These are phyloP conservation scores for Drosophila recens DNA, from an alignment of 2,888 invertebrate species.

Conservation along the genomic window DNA sequence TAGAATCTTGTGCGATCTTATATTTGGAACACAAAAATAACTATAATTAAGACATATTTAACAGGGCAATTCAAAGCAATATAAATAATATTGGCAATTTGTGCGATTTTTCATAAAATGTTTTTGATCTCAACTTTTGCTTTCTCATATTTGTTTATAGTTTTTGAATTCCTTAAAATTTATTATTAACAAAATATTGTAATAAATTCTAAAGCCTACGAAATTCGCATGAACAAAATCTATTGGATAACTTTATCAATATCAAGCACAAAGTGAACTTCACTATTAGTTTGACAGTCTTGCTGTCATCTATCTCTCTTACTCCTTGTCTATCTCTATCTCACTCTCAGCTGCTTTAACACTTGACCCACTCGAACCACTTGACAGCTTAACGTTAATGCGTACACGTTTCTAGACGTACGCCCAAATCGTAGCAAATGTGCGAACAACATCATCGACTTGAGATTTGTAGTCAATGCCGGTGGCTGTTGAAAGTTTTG, in stretches of 20 bases:
- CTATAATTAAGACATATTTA: no score
- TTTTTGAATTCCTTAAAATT: background rate
- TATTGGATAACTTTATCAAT: background rate
- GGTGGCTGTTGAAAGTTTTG: slow-evolving; percentile 71
- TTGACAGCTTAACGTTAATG: slow-evolving; percentile 64
- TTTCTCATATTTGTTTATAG: no score
- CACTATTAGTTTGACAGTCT: background rate
- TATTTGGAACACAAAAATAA: no score
- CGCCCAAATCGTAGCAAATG: slow-evolving; percentile 53
- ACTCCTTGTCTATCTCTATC: background rate
- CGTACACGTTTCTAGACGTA: slow-evolving; percentile 21
- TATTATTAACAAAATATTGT: background rate
- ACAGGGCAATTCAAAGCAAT: no score
- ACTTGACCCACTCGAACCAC: slow-evolving; percentile 56
- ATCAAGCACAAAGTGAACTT: background rate
- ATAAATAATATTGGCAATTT: no score
- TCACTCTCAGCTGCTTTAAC: slow-evolving; percentile 25
- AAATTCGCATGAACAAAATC: background rate
- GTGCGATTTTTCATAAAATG: no score
- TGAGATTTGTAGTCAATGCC: slow-evolving; percentile 71
- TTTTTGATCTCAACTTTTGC: no score
- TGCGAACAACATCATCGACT: slow-evolving; percentile 70
- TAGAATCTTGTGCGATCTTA: no score
- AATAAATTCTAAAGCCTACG: background rate
- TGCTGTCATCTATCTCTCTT: background rate